Conservation (phyloP, 2,113 vertebrate species). For the Antechinus flavipes region DNA sequence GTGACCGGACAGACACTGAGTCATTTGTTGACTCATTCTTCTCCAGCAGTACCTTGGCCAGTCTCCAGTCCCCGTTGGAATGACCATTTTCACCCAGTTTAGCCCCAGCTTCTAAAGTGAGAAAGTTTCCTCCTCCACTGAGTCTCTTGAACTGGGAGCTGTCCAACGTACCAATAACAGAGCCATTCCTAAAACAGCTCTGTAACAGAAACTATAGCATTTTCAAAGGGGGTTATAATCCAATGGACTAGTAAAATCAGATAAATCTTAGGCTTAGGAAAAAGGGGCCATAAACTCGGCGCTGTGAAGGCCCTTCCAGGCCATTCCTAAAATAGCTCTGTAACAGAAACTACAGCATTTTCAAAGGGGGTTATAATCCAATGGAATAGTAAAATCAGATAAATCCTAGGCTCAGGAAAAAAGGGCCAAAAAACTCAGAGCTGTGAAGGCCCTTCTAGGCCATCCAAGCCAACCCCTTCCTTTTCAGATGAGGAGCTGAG, state of each 20-base stretch:
- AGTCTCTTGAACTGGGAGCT: slow-evolving; percentile 46
- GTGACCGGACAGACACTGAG: slow-evolving; percentile 33
- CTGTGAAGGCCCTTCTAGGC: background rate
- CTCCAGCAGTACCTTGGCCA: slow-evolving; percentile 22
- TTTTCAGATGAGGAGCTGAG: background rate
- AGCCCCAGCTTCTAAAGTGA: background rate
- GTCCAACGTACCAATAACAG: no score
- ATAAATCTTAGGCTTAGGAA: slow-evolving; percentile 24
- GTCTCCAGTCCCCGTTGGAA: background rate
- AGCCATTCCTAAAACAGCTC: background rate
- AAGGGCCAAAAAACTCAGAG: background rate
- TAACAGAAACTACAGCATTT: slow-evolving; percentile 30
- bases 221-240: slow-evolving; percentile 5
- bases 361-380: background rate
- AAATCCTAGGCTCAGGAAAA: background rate
- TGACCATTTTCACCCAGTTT: background rate
- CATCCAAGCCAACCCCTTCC: background rate
- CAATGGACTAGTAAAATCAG: slow-evolving; percentile 29
- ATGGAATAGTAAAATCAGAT: slow-evolving; percentile 37
- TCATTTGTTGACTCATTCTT: slow-evolving; percentile 51
- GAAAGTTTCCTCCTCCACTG: background rate
- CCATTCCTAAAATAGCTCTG: background rate
- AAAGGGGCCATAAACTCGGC: background rate
- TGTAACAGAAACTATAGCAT: slow-evolving; percentile 19
- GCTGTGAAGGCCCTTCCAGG: background rate